Base-by-base conservation (phyloP, 2,113 vertebrate species). In the Sigmodon hispidus region DNA sequence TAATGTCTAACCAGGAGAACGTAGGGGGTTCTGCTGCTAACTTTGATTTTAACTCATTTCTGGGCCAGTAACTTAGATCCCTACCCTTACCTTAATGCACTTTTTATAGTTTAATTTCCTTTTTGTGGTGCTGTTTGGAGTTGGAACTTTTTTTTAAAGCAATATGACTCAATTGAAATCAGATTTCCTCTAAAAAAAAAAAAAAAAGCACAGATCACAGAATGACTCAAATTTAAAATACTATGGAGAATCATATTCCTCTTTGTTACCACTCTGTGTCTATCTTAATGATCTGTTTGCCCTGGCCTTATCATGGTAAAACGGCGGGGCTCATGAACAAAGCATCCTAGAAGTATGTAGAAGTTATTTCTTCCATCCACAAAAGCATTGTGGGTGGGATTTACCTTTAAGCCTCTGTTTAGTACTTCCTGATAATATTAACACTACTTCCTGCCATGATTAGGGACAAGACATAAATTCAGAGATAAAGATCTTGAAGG, bases 91-190 rank as follows among this genome's bases (percentile, higher is more conserved):
- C 97, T 97, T 98, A 98, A 98, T 98, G 98, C 93, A 98, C 95
- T 98, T 98, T 98, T 99, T 98, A 99, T 98, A 98, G 98, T 98
- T 98, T 99, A 98, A 98, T 98, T 98, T 98, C 98, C 98, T 98
- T 97, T 98, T 97, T 96, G 97, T 94, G 95, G 97, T 97, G 94
- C 98, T 98, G 93, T 97, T 98, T 97, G 96, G 96, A 97, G 96
- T 96, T 98, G 97, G 97, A 98, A 80, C 50, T 96, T 80, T 73
- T 79, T 97, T 93, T 59, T 92, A 97, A 96, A 97, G 98, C 93
- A 98, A 97, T 98, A 97, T 98, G 98, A 98, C 97, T 98, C 98
- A 98, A 98, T 97, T 98, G 98, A 98, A 98, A 98, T 98, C 98
- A 98, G 98, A 98, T 98, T 98, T 97, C 96, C 96, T 97, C 94